Percentiles rank a stretch among this genome's conserved stretches.
Conservation (phyloP, 2,797 vertebrate genomes). For the Rhynchotus rufescens region DNA sequence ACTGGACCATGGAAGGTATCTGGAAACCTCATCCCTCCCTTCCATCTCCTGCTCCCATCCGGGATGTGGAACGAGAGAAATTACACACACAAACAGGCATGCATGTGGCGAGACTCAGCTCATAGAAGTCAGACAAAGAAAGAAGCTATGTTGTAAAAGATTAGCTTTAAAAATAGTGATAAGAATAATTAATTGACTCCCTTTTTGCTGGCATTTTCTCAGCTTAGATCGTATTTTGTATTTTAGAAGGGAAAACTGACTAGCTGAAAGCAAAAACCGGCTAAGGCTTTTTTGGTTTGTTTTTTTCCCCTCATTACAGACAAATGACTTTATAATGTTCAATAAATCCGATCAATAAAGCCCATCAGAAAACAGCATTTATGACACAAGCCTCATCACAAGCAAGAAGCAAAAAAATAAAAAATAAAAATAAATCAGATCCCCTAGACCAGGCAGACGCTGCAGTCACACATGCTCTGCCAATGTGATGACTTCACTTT, state of each 20-base stretch:
- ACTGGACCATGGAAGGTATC: background rate
- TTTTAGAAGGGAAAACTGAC: background rate
- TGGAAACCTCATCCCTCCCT: background rate
- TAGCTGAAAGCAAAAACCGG: fast-evolving
- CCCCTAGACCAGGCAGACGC: fast-evolving
- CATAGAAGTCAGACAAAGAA: background rate
- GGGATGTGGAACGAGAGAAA: background rate
- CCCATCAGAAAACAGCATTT: background rate
- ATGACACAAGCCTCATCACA: background rate
- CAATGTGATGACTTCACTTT: background rate
- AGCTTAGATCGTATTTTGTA: background rate
- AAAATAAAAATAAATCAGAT: fast-evolving
- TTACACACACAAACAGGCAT: fast-evolving
- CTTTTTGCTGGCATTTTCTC: background rate
- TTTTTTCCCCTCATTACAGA: fast-evolving
- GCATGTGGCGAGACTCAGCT: background rate
- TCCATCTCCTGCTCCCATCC: background rate
- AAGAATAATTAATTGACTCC: background rate
- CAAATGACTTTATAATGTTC: background rate
- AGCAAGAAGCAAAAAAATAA: background rate
- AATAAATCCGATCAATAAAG: background rate
- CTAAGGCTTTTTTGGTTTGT: background rate
- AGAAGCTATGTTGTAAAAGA: background rate
- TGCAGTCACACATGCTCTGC: background rate
- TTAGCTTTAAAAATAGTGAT: background rate